Percentiles rank a stretch among this genome's conserved stretches.
Evolutionary conservation across 92 coral and sea anemone genomes (phyloP).

Genomic region (Diadumene lineata): DNA sequence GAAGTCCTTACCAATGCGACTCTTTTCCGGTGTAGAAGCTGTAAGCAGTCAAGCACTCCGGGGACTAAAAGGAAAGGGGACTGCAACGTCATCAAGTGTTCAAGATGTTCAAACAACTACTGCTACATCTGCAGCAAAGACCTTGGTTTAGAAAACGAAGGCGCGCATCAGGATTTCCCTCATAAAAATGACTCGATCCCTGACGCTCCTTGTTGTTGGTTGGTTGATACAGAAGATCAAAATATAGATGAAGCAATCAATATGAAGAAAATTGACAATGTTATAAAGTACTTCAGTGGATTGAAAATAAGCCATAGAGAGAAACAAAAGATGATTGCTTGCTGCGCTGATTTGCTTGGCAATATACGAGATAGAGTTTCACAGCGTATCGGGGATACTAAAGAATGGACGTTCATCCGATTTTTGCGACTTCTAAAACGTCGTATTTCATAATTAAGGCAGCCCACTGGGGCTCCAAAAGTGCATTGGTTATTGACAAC

Average conservation of each 20-base stretch:
- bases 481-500: too few species aligned
- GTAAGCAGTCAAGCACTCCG: slow-evolving; percentile 12
- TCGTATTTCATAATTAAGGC: too few species aligned
- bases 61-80: slow-evolving; percentile 39
- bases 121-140: slow-evolving; percentile 54
- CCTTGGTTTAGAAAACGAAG: slow-evolving; percentile 35
- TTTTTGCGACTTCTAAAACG: too few species aligned
- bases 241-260: slow-evolving; percentile 35
- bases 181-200: slow-evolving; percentile 35
- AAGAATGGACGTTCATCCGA: too few species aligned
- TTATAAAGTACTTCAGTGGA: slow-evolving; percentile 16
- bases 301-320: slow-evolving; percentile 29
- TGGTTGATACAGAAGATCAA: slow-evolving; percentile 32
- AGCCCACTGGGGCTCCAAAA: too few species aligned
- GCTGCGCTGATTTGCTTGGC: slow-evolving; percentile 34
- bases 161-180: slow-evolving; percentile 54
- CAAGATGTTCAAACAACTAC: slow-evolving; percentile 28
- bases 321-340: slow-evolving; percentile 12
- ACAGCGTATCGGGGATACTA: background rate
- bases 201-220: slow-evolving; percentile 52
- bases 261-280: slow-evolving; percentile 35
- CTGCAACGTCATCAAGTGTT: slow-evolving; percentile 54
- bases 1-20: slow-evolving; percentile 32
- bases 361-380: slow-evolving; percentile 9
- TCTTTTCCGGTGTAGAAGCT: slow-evolving; percentile 15